phyloP scores from a whole-genome alignment of 2,797 vertebrate species.

The Sebastes iracundus region DNA sequence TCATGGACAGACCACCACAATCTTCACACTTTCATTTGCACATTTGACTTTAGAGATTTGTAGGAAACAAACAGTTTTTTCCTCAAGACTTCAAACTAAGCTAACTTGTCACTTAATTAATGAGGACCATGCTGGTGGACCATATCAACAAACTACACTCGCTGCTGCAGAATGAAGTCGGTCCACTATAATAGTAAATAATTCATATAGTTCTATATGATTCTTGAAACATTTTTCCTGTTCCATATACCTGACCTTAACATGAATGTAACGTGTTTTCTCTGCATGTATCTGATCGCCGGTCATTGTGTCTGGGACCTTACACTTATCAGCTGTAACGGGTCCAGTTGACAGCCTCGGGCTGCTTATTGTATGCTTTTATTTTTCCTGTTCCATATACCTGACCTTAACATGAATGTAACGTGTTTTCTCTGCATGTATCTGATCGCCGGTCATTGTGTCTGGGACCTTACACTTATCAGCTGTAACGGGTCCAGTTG shows the following conservation, averaged over 20 bases:
- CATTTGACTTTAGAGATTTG: background rate
- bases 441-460: slow-evolving; percentile 74
- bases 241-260: slow-evolving; percentile 56
- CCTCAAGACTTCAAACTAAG: background rate
- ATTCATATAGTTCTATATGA: background rate
- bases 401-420: slow-evolving; percentile 62
- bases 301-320: slow-evolving; percentile 68
- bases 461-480: slow-evolving; percentile 58
- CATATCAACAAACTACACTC: background rate
- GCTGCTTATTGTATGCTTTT: slow-evolving; percentile 63
- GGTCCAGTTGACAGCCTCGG: slow-evolving; percentile 37
- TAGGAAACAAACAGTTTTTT: background rate
- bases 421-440: slow-evolving; percentile 54
- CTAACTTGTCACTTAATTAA: background rate
- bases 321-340: slow-evolving; percentile 54
- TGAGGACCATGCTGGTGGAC: background rate
- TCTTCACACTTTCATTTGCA: background rate
- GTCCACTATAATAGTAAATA: background rate
- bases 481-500: slow-evolving; percentile 29
- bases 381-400: slow-evolving; percentile 52
- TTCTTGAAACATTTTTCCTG: slow-evolving; percentile 50
- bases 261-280: slow-evolving; percentile 53
- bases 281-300: slow-evolving; percentile 62
- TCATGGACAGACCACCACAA: background rate
- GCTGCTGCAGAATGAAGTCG: background rate